phyloP scores from a whole-genome alignment of 2,113 vertebrate species.

The Planiliza haematocheilus region DNA sequence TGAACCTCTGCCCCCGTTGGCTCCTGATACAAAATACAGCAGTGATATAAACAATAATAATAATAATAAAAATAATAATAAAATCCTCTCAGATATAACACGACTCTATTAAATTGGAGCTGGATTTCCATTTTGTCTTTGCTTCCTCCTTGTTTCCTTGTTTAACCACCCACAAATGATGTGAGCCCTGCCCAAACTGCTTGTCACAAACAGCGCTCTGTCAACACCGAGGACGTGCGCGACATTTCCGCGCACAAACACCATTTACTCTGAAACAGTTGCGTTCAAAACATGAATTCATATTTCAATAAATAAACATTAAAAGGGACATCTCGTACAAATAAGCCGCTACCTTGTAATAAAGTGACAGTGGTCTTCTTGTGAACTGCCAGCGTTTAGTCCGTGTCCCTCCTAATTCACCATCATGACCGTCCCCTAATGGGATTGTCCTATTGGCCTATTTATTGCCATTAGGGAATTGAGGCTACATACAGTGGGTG shows the following conservation, averaged over 20 bases:
- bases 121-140: conserved; percentile 41
- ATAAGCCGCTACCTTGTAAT: neutral
- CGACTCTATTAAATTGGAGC: conserved; percentile 67
- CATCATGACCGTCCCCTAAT: conserved; percentile 79
- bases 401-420: conserved; percentile 62
- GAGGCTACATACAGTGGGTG: conserved; percentile 85
- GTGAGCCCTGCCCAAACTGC: conserved; percentile 13
- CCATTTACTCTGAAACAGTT: conserved; percentile 5
- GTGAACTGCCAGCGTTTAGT: conserved; percentile 37
- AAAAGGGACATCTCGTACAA: neutral
- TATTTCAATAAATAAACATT: too few relatives aligned
- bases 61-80: neutral
- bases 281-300: too few relatives aligned
- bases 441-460: conserved; percentile 87
- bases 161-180: conserved; percentile 28
- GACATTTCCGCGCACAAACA: neutral
- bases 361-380: neutral
- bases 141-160: conserved; percentile 38
- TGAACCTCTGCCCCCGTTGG: neutral
- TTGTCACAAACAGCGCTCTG: conserved; percentile 8
- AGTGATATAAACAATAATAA: too few relatives aligned
- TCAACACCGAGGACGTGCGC: too few relatives aligned
- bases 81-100: conserved; percentile 19
- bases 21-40: conserved; percentile 1
- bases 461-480: conserved; percentile 88